phyloP scores from a whole-genome alignment of 1,140 invertebrate genomes.

The Zaprionus gabonicus region DNA sequence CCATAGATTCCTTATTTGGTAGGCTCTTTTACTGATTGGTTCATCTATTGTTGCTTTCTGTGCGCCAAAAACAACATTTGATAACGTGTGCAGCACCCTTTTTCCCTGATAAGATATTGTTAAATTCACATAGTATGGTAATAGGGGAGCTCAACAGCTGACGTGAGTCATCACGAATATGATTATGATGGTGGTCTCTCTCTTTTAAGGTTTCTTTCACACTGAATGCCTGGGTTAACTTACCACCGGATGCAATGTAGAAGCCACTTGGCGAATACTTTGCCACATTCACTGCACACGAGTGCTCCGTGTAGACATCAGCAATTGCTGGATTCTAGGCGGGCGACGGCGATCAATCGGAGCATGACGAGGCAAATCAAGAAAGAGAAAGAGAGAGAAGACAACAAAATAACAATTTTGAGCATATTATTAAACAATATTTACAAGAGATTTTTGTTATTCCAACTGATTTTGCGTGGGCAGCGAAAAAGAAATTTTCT shows the following conservation, averaged over 20 bases:
- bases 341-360: conserved; percentile 35
- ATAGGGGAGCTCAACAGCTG: conserved; percentile 9
- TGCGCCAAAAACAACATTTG: background rate
- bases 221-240: conserved; percentile 67
- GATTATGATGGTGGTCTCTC: conserved; percentile 18
- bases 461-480: conserved; percentile 13
- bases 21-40: background rate
- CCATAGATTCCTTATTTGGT: conserved; percentile 6
- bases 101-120: conserved; percentile 22
- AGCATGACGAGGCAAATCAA: conserved; percentile 69
- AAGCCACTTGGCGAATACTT: conserved; percentile 99
- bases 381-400: background rate
- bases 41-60: background rate
- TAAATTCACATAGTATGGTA: conserved; percentile 8
- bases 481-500: conserved; percentile 19
- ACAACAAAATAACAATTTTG: conserved; percentile 34
- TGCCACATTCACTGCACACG: conserved; percentile 96
- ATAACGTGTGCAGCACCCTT: conserved; percentile 14
- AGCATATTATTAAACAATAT: conserved; percentile 54
- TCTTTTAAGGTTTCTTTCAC: conserved; percentile 44
- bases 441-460: conserved; percentile 39
- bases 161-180: conserved; percentile 35
- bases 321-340: conserved; percentile 94
- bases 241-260: conserved; percentile 99
- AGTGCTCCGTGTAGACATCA: conserved; percentile 99